Evolutionary conservation across 2,888 invertebrate species (phyloP).

Genomic region (Mesorhabditis spiculigera): DNA sequence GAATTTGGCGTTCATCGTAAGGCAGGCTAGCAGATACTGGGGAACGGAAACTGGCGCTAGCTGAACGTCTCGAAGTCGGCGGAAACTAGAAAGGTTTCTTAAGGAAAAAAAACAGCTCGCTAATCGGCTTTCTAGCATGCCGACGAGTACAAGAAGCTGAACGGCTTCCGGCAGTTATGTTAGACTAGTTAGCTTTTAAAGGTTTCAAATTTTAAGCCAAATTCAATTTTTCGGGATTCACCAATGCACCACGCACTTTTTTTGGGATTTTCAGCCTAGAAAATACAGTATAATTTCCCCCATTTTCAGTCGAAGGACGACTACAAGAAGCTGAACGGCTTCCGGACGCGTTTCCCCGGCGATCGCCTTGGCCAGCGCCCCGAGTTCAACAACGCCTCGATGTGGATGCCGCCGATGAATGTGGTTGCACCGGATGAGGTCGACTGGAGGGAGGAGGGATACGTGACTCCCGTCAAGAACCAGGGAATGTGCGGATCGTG

Average conservation of each 20-base stretch:
- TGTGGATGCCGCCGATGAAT: slow-evolving; percentile 49
- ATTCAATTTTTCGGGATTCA: too few species aligned
- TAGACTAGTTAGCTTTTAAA: too few species aligned
- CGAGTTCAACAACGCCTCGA: slow-evolving; percentile 32
- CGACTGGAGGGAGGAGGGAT: slow-evolving; percentile 53
- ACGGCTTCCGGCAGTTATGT: slow-evolving; percentile 37
- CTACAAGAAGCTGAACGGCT: slow-evolving; percentile 55
- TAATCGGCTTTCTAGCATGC: slow-evolving; percentile 40
- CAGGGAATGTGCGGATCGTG: slow-evolving; percentile 56
- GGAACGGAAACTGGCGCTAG: too few species aligned
- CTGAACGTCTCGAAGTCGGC: too few species aligned
- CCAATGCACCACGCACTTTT: too few species aligned
- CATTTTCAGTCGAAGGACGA: slow-evolving; percentile 46
- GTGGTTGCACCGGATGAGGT: slow-evolving; percentile 46
- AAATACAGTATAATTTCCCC: too few species aligned
- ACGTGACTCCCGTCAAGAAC: slow-evolving; percentile 53
- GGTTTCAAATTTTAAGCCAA: too few species aligned
- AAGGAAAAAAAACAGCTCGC: too few species aligned
- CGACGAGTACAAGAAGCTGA: slow-evolving; percentile 51
- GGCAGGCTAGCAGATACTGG: too few species aligned
- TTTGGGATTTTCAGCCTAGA: too few species aligned
- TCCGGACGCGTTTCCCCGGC: slow-evolving; percentile 29
- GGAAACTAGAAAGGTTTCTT: too few species aligned
- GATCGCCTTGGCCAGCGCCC: slow-evolving; percentile 17
- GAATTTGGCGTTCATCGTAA: too few species aligned